Conservation (phyloP, 2,888 invertebrate genomes). For the Dugesia japonica region DNA sequence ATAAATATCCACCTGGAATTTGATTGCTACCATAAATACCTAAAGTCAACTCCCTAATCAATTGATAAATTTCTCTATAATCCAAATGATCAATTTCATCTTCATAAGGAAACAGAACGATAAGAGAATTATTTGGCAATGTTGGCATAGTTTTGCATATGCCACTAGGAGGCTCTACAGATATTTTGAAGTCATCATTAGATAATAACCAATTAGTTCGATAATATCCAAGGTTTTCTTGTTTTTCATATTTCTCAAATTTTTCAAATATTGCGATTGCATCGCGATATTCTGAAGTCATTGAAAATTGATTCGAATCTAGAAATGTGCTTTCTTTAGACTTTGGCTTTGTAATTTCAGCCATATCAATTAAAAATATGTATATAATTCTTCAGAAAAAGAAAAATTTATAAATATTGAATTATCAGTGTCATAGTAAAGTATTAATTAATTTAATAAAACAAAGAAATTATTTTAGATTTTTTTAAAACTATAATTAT, state of each 20-base stretch:
- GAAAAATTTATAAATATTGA: not conserved
- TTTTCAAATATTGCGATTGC: not conserved
- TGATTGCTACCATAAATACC: constrained; percentile 47
- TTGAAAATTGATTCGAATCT: not conserved
- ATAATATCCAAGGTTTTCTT: not conserved
- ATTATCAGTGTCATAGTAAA: constrained; percentile 15
- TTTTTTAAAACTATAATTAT: too few species aligned
- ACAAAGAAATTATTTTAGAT: too few species aligned
- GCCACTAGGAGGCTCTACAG: constrained; percentile 44
- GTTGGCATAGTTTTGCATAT: constrained; percentile 40
- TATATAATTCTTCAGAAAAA: too few species aligned
- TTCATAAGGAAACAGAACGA: constrained; percentile 41
- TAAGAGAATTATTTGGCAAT: constrained; percentile 38
- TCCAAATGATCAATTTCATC: constrained; percentile 37
- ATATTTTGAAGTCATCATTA: constrained; percentile 42
- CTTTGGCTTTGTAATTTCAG: not conserved
- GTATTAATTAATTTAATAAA: not conserved
- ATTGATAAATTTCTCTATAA: constrained; percentile 45
- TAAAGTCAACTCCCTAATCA: constrained; percentile 44
- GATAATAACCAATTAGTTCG: constrained; percentile 38
- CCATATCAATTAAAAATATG: not conserved
- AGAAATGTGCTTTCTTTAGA: not conserved
- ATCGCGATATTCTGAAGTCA: not conserved
- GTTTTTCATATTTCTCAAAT: not conserved
- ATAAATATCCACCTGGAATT: constrained; percentile 39